These are phyloP conservation scores for Euspilapteryx auroguttella DNA, from an alignment of 2,888 invertebrate genomes.

Conservation along the genomic window DNA sequence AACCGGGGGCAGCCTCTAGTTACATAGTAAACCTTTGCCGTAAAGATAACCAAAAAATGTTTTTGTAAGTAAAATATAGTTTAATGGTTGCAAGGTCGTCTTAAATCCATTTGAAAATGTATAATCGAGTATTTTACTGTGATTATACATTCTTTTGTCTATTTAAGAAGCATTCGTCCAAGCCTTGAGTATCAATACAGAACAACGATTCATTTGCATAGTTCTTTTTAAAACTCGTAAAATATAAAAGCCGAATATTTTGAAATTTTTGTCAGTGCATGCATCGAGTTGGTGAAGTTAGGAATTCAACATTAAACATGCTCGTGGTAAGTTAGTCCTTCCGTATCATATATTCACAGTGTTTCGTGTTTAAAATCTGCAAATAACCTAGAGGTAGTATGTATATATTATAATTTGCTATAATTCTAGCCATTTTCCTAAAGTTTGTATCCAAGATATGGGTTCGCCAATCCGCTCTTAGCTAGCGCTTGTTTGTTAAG, in stretches of 20 bases:
- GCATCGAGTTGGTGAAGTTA: no score
- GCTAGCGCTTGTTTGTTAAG: no score
- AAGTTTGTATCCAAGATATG: no score
- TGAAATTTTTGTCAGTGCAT: conserved; percentile 1
- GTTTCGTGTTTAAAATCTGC: no score
- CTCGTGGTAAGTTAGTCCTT: conserved; percentile 1
- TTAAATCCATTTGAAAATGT: not conserved
- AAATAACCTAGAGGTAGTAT: no score
- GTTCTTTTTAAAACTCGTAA: conserved; percentile 4
- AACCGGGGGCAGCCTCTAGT: no score
- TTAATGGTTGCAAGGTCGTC: conserved; percentile 2
- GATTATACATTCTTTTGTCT: conserved; percentile 52
- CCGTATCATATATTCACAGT: not conserved
- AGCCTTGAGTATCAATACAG: conserved; percentile 33
- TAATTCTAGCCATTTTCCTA: no score
- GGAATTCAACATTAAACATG: conserved; percentile 2
- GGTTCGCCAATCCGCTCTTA: no score
- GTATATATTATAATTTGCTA: no score
- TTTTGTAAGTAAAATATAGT: no score
- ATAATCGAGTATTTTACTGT: conserved; percentile 11
- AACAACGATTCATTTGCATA: conserved; percentile 25
- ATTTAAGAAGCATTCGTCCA: conserved; percentile 22
- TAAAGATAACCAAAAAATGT: no score
- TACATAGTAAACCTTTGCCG: no score
- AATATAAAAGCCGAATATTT: conserved; percentile 3